Percentiles rank a stretch among this genome's conserved stretches.
Conservation (phyloP, 2,888 invertebrate species). For the Chymomyza procnemis region DNA sequence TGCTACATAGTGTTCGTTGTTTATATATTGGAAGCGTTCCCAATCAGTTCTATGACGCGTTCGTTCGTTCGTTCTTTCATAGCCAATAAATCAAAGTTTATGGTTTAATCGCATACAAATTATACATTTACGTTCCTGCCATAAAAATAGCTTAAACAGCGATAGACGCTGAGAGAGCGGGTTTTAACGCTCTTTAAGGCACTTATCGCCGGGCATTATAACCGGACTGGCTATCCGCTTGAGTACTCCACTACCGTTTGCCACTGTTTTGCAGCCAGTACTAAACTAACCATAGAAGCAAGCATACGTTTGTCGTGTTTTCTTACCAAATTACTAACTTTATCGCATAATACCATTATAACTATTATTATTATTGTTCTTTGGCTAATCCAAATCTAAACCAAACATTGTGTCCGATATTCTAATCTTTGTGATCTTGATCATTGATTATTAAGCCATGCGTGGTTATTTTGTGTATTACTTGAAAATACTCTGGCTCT, state of each 20-base stretch:
- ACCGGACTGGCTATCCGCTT: slow-evolving; percentile 1
- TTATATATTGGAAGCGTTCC: neutral
- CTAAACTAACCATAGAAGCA: slow-evolving; percentile 36
- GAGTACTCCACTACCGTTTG: slow-evolving; percentile 15
- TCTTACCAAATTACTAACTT: slow-evolving; percentile 22
- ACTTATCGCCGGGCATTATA: slow-evolving; percentile 12
- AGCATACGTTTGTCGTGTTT: slow-evolving; percentile 33
- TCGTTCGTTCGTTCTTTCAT: slow-evolving; percentile 22
- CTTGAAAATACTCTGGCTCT: slow-evolving; percentile 51
- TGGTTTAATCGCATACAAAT: slow-evolving; percentile 41
- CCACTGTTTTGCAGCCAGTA: slow-evolving; percentile 41
- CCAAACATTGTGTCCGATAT: slow-evolving; percentile 33
- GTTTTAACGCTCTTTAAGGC: slow-evolving; percentile 4
- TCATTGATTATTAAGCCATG: slow-evolving; percentile 50
- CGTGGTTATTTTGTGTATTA: slow-evolving; percentile 51
- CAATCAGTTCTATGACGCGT: slow-evolving; percentile 27
- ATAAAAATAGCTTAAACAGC: neutral
- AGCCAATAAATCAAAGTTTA: slow-evolving; percentile 60
- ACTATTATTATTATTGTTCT: slow-evolving; percentile 39
- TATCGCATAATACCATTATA: no score
- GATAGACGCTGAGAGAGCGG: neutral
- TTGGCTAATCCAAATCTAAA: slow-evolving; percentile 20
- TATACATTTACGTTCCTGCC: slow-evolving; percentile 43
- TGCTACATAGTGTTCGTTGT: neutral
- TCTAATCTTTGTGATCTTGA: slow-evolving; percentile 43